A percentile compares a stretch with the other conserved stretches of the same genome.
Evolutionary conservation across 2,888 invertebrate species (phyloP).

Genomic region (Nebria salina): DNA sequence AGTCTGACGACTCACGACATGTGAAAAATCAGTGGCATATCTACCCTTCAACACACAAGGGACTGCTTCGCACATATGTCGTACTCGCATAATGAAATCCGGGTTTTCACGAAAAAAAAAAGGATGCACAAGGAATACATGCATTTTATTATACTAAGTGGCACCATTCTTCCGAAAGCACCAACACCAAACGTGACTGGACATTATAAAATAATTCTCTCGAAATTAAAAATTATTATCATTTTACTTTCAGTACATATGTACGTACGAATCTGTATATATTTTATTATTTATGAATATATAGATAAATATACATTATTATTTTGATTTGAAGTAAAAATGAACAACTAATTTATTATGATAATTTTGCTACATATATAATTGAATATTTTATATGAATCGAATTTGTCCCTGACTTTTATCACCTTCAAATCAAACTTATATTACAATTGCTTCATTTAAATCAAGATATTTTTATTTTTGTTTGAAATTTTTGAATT

Average conservation of each 20-base stretch:
- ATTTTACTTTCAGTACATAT: not conserved
- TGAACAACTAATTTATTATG: no score
- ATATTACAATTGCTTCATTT: not conserved
- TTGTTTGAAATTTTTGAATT: slow-evolving; percentile 5
- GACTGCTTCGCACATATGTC: not conserved
- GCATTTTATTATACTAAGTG: slow-evolving; percentile 46
- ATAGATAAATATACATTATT: not conserved
- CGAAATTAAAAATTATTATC: slow-evolving; percentile 7
- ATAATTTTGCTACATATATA: no score
- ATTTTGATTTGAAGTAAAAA: no score
- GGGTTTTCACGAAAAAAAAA: not conserved
- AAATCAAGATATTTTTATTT: slow-evolving; percentile 8
- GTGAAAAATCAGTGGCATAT: slow-evolving; percentile 4
- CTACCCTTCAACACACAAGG: not conserved
- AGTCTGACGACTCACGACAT: slow-evolving; percentile 30
- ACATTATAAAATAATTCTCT: slow-evolving; percentile 25
- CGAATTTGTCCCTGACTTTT: no score
- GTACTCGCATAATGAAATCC: no score
- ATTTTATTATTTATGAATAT: no score
- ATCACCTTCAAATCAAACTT: no score
- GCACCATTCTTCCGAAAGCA: slow-evolving; percentile 45
- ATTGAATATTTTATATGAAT: no score
- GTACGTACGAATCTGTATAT: not conserved
- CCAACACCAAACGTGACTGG: slow-evolving; percentile 46
- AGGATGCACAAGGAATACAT: slow-evolving; percentile 39